Conservation (phyloP, 2,797 vertebrate genomes). For the Labeo calbasu region DNA sequence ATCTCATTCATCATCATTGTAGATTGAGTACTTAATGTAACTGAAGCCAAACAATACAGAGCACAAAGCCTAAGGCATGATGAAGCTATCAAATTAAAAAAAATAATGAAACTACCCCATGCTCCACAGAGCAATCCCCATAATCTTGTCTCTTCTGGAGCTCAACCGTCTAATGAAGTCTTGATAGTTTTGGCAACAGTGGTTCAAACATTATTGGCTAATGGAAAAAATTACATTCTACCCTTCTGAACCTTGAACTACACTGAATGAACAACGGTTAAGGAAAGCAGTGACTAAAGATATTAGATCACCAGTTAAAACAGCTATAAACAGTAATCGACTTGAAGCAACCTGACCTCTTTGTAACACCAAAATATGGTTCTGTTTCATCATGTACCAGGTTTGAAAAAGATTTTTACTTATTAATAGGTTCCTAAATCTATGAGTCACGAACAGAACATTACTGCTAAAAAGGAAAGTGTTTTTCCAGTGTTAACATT, state of each 20-base stretch:
- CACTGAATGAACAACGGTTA: conserved; percentile 67
- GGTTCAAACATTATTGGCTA: conserved; percentile 61
- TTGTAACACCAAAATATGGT: conserved; percentile 63
- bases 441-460: not conserved
- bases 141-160: conserved; percentile 63
- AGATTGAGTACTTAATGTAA: conserved; percentile 5
- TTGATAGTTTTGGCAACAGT: conserved; percentile 71
- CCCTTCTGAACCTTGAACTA: conserved; percentile 62
- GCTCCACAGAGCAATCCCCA: conserved; percentile 39
- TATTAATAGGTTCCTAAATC: not conserved
- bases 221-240: conserved; percentile 65
- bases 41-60: conserved; percentile 38
- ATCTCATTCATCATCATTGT: conserved; percentile 23
- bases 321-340: conserved; percentile 68
- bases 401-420: not conserved
- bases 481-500: not conserved
- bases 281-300: conserved; percentile 50
- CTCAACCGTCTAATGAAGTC: conserved; percentile 66
- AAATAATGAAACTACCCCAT: conserved; percentile 40
- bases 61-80: conserved; percentile 29
- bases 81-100: conserved; percentile 44
- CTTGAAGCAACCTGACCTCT: conserved; percentile 63
- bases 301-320: conserved; percentile 75
- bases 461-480: not conserved
- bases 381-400: not conserved